Evolutionary conservation across 1,140 invertebrate species (phyloP), one percentile per base, ranked within the genome.

Genomic region (Oscheius sp.): DNA sequence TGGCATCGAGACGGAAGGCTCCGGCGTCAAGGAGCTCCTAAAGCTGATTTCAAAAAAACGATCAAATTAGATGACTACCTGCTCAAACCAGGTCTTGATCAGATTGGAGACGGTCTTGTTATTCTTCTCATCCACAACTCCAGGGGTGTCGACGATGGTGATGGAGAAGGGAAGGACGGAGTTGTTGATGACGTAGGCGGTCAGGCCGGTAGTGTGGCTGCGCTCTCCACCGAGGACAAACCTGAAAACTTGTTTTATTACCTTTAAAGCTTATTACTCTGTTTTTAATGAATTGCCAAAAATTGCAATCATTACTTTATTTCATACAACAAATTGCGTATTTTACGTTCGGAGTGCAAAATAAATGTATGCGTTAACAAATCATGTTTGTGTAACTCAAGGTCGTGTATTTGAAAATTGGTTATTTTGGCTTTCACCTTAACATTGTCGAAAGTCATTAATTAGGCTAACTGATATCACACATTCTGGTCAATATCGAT

Each of bases 161-260:
- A 74, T 58, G 64, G 52, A 61, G 55, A 73, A 74, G 3, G 72
- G 72, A 67, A 74, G 72, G 46, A 74, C 42, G 7, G 64, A 61
- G 65, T 74, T 74, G 58, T 74, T 74, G 72, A 74, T 61, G 18
- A 74, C 72, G 72, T 74, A 74, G 28, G 65, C 72, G 29, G 55
- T 67, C 1, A 74, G 52, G 4, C 72, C 72, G 7, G 38, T 59
- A 34, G 72, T 67, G n/a, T 35, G 29, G 13, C 34, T 61, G n/a
- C 34, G 38, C n/a, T 68, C 36, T 15, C 62, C 38, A 36, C 59
- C 64, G 28, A 74, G 36, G 28, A 74, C 72, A 62, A 74, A 74
- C 38, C 72, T 74, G 55, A 13, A 73, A 49, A 34, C 7, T n/a
- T 63, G 3, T 10, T 29, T 13, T 55, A 4, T 55, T 7, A n/a